A percentile compares a stretch with the other conserved stretches of the same genome.
phyloP scores from a whole-genome alignment of 2,888 invertebrate genomes.

The Rhopalosiphum nymphaeae region DNA sequence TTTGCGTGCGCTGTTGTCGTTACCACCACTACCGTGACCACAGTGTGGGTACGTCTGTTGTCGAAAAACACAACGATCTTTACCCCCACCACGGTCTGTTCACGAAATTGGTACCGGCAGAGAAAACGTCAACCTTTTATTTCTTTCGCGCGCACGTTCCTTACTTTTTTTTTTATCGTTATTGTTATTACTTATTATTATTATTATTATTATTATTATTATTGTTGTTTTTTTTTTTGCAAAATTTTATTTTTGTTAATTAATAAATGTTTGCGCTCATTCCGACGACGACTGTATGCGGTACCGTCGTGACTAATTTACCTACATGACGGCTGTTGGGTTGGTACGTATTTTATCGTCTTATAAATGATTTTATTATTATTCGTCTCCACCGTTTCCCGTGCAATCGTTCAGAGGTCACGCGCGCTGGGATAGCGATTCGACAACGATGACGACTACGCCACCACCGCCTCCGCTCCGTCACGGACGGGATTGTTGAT shows the following conservation, averaged over 20 bases:
- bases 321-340: not conserved
- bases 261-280: no score
- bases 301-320: not conserved
- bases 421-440: not conserved
- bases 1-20: not conserved
- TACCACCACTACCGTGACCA: not conserved
- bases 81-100: not conserved
- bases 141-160: not conserved
- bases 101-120: not conserved
- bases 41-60: not conserved
- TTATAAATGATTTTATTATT: not conserved
- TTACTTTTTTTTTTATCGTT: not conserved
- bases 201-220: not conserved
- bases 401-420: not conserved
- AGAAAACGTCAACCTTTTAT: conserved; percentile 20
- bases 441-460: no score
- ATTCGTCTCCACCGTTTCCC: not conserved
- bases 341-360: conserved; percentile 12
- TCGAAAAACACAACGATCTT: not conserved
- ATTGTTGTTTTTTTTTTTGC: conserved; percentile 10
- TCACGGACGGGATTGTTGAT: conserved; percentile 66
- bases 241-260: not conserved
- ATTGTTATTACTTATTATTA: not conserved
- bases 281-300: no score
- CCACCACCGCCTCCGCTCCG: not conserved